Conservation (phyloP, 2,797 vertebrate genomes). For the Acanthopagrus latus region DNA sequence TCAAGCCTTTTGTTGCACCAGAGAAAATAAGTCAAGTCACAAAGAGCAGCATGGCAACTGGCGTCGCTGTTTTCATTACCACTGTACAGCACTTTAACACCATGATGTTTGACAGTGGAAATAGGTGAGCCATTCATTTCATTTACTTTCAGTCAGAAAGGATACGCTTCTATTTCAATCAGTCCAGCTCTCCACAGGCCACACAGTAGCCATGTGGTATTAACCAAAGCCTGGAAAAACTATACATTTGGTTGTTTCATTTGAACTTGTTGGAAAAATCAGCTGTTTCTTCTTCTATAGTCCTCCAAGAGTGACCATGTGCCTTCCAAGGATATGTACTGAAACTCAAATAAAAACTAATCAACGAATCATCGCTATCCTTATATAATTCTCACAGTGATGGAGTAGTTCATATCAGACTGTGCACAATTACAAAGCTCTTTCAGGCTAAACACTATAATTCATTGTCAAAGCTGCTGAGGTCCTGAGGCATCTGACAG, state of each 20-base stretch:
- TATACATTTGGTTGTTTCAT: not conserved
- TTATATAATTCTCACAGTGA: constrained; percentile 1
- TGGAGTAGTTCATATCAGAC: constrained; percentile 12
- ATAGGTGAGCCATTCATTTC: no score
- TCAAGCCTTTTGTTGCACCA: no score
- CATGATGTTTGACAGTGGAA: no score
- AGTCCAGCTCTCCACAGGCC: no score
- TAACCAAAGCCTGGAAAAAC: no score
- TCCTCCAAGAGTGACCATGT: not conserved
- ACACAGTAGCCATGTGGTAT: no score
- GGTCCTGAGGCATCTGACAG: constrained; percentile 7
- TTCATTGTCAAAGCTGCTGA: constrained; percentile 35
- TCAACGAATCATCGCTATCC: not conserved
- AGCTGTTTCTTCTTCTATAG: not conserved
- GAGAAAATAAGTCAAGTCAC: no score
- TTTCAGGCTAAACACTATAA: constrained; percentile 12
- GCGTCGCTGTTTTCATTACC: no score
- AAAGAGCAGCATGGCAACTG: no score
- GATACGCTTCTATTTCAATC: no score
- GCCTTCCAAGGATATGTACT: not conserved
- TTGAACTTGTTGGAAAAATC: not conserved
- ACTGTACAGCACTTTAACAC: no score
- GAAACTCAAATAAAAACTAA: constrained; percentile 21
- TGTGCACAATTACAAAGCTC: constrained; percentile 14
- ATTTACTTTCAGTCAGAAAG: no score